phyloP scores from a whole-genome alignment of 2,113 vertebrate species.

The Cottus gobio region DNA sequence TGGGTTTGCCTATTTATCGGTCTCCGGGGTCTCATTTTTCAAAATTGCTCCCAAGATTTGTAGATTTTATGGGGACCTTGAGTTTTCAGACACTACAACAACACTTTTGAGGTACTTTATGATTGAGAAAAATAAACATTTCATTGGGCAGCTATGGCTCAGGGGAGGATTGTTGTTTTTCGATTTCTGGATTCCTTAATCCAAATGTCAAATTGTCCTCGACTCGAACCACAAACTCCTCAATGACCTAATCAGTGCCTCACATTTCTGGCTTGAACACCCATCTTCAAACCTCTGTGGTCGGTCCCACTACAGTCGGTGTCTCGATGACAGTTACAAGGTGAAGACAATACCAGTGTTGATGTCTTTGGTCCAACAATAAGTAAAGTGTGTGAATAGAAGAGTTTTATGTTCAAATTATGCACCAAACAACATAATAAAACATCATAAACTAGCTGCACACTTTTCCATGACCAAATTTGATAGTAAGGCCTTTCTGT shows the following conservation, averaged over 20 bases:
- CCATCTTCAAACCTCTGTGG: neutral
- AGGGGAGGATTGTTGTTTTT: neutral
- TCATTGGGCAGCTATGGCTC: neutral
- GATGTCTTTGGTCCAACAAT: neutral
- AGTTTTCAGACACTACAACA: neutral
- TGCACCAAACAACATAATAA: neutral
- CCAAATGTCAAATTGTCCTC: neutral
- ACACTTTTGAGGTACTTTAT: neutral
- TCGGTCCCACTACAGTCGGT: neutral
- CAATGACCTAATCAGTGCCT: neutral
- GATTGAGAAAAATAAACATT: neutral
- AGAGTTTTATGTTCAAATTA: neutral
- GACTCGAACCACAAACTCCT: neutral
- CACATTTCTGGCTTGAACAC: too few species aligned
- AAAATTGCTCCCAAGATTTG: neutral
- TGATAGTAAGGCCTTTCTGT: conserved; percentile 48
- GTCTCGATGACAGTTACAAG: neutral
- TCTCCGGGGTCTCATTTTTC: neutral
- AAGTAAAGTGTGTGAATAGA: neutral
- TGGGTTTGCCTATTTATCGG: neutral
- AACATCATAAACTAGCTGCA: neutral
- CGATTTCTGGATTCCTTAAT: neutral
- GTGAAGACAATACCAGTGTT: neutral
- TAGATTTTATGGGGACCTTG: neutral
- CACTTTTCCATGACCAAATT: conserved; percentile 51